phyloP scores from a whole-genome alignment of 2,113 vertebrate species.

The Podocnemis expansa region DNA sequence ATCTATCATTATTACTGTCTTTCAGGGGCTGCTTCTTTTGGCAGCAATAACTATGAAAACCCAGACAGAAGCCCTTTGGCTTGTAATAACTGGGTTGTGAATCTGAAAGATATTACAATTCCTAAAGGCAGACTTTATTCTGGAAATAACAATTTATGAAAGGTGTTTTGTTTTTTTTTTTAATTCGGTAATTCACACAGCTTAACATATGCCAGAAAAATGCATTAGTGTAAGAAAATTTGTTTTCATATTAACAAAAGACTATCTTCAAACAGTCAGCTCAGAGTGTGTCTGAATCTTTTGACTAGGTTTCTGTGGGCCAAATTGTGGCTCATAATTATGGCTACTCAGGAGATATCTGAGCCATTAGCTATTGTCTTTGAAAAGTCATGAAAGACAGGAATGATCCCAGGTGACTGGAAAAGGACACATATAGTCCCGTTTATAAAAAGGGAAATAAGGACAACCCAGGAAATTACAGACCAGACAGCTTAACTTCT shows the following conservation, averaged over 20 bases:
- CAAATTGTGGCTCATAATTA: too few relatives aligned
- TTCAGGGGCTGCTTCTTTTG: slow-evolving; percentile 27
- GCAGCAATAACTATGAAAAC: slow-evolving; percentile 10
- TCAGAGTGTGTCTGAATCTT: neutral
- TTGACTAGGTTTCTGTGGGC: neutral
- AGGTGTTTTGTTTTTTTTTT: neutral
- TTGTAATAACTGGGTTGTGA: slow-evolving; percentile 9
- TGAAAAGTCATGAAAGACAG: too few relatives aligned
- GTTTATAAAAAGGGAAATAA: too few relatives aligned
- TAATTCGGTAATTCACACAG: neutral
- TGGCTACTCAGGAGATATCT: too few relatives aligned
- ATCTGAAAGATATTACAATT: neutral
- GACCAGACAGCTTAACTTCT: too few relatives aligned
- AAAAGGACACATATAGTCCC: too few relatives aligned
- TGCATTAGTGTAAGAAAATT: neutral
- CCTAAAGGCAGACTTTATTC: neutral
- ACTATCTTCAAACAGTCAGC: neutral
- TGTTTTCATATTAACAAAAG: neutral
- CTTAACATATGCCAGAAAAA: neutral
- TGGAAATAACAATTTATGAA: neutral
- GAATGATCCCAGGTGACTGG: too few relatives aligned
- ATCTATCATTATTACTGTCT: slow-evolving; percentile 35
- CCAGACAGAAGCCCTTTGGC: slow-evolving; percentile 2
- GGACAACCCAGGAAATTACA: too few relatives aligned
- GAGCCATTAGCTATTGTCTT: too few relatives aligned